Conservation (phyloP, 2,113 vertebrate species). For the Herpailurus yagouaroundi region DNA sequence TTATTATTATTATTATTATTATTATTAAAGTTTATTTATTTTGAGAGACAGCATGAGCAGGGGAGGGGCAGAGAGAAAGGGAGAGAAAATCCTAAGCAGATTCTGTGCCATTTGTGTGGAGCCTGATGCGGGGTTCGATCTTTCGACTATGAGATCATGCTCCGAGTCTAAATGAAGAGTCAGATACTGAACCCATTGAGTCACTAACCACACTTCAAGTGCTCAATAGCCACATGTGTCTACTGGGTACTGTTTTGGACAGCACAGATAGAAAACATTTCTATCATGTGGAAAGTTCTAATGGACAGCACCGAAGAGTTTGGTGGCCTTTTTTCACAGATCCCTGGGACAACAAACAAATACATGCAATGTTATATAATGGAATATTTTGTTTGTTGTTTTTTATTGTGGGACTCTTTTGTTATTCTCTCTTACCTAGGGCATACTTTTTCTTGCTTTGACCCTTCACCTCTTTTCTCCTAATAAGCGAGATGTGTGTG, state of each 20-base stretch:
- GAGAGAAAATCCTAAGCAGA: no score
- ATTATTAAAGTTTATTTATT: no score
- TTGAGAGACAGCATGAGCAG: no score
- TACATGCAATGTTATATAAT: neutral
- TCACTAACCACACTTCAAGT: neutral
- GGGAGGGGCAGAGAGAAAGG: no score
- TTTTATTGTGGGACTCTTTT: neutral
- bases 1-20: no score
- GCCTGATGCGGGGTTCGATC: no score
- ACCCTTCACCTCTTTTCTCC: neutral
- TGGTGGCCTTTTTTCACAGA: neutral
- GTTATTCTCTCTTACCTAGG: neutral
- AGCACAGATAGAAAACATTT: neutral
- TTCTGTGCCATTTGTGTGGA: no score
- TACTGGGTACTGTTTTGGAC: neutral
- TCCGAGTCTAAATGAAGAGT: no score
- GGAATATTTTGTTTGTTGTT: neutral
- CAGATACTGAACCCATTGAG: no score
- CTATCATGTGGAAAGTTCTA: neutral
- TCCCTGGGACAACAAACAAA: neutral
- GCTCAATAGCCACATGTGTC: neutral
- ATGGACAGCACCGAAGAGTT: accelerated
- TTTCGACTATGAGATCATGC: no score
- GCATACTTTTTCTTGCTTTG: neutral
- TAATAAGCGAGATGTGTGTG: neutral